A percentile compares a stretch with the other conserved stretches of the same genome.
phyloP scores from a whole-genome alignment of 23 tunicate species.

The Oikopleura dioica region DNA sequence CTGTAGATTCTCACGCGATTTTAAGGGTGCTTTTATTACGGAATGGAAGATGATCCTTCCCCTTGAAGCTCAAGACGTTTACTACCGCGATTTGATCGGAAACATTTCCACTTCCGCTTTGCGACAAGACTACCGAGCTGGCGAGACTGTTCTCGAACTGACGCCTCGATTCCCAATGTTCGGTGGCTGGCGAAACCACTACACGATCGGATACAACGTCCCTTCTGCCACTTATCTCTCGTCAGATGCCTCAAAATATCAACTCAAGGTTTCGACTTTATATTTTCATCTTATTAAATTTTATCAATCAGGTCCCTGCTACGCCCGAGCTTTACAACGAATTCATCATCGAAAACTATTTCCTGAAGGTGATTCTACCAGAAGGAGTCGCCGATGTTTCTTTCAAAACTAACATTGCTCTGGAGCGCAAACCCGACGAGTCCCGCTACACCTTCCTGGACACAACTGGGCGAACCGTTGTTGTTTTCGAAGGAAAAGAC shows the following conservation, averaged over 20 bases:
- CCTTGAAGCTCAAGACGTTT: conserved; percentile 56
- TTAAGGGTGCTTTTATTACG: conserved; percentile 46
- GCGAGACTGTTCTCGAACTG: conserved; percentile 40
- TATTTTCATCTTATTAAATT: not conserved
- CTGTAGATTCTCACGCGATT: not conserved
- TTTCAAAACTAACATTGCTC: not conserved
- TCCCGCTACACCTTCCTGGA: conserved; percentile 74
- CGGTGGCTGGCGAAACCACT: conserved; percentile 94
- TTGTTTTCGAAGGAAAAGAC: not conserved
- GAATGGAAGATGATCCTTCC: conserved; percentile 72
- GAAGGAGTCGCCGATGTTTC: conserved; percentile 46
- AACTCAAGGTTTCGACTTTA: not conserved
- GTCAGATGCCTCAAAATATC: too few species aligned
- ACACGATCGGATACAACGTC: conserved; percentile 71
- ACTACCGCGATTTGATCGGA: conserved; percentile 92
- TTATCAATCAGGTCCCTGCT: not conserved
- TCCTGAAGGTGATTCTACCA: conserved; percentile 57
- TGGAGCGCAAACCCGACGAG: conserved; percentile 28
- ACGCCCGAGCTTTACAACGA: conserved; percentile 36
- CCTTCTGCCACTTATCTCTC: conserved; percentile 70
- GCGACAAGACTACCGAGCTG: conserved; percentile 29
- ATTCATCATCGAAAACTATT: conserved; percentile 48
- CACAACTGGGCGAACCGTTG: conserved; percentile 65
- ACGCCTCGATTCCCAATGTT: conserved; percentile 90
- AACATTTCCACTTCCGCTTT: conserved; percentile 86